Percentiles rank a stretch among this genome's conserved stretches.
Evolutionary conservation across 35 echinoderm and acorn worm genomes (phyloP).

Genomic region (Amphiura filiformis): DNA sequence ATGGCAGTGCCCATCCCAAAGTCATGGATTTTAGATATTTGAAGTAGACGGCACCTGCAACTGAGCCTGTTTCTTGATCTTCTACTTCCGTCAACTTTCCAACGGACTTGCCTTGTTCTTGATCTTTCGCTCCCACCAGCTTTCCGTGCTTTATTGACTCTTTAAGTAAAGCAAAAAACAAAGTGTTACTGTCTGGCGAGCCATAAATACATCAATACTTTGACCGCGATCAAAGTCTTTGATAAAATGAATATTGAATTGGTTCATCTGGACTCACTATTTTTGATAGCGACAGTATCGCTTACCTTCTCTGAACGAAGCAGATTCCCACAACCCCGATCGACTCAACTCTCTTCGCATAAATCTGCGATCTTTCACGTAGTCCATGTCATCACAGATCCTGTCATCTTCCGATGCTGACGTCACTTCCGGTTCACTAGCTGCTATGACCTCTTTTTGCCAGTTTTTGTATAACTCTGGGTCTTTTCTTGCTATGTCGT

Average conservation of each 20-base stretch:
- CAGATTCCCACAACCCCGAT: background rate
- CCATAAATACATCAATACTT: no score
- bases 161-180: no score
- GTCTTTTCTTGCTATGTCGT: slow-evolving; percentile 49
- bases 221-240: no score
- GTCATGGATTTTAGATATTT: slow-evolving; percentile 19
- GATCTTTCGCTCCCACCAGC: no score
- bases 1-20: background rate
- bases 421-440: slow-evolving; percentile 44
- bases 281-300: no score
- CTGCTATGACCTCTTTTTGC: slow-evolving; percentile 40
- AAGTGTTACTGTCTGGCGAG: no score
- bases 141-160: no score
- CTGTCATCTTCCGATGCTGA: slow-evolving; percentile 35
- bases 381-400: slow-evolving; percentile 22
- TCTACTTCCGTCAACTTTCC: slow-evolving; percentile 11
- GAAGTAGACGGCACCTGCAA: slow-evolving; percentile 20
- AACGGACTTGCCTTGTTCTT: no score
- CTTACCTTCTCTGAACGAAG: no score
- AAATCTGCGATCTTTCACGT: no score
- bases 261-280: no score
- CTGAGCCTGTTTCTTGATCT: slow-evolving; percentile 10
- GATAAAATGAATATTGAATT: no score
- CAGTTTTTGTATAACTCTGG: slow-evolving; percentile 42
- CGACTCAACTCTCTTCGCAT: slow-evolving; percentile 9